These are phyloP conservation scores for Bos taurus DNA, from an alignment of 2,113 vertebrate species.

Conservation along the genomic window ARS-UCD2.0 NC_037331.1:102873501-102874000, in stretches of 20 bases:
- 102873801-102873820: neutral
- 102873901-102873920: neutral
- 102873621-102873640: neutral
- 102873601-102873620: neutral
- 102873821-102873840: neutral
- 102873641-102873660: neutral
- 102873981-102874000: neutral
- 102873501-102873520: slow-evolving; percentile 27
- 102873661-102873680: neutral
- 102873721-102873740: neutral
- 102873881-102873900: neutral
- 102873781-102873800: neutral
- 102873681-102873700: neutral
- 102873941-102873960: neutral
- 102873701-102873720: neutral
- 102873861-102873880: neutral
- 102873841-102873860: neutral
- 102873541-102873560: neutral
- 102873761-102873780: neutral
- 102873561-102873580: neutral
- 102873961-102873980: neutral
- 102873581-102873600: slow-evolving; percentile 7
- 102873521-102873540: slow-evolving; percentile 4
- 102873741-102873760: neutral
- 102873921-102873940: neutral